phyloP scores from a whole-genome alignment of 2,888 invertebrate species.

The Amiota communis region DNA sequence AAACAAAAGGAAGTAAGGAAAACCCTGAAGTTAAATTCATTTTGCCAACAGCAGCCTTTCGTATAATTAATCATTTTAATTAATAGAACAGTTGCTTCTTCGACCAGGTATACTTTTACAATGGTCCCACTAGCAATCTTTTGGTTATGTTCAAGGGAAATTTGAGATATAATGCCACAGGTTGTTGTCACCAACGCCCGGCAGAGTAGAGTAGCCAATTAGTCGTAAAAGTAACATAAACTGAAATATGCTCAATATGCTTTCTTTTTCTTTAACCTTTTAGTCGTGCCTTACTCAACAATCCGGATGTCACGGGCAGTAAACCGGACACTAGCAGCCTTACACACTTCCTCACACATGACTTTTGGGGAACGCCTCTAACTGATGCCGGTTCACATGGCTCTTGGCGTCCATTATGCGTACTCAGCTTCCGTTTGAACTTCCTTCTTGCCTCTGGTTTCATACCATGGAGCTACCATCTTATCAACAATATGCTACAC shows the following conservation, averaged over 20 bases:
- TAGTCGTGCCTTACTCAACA: conserved; percentile 96
- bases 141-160: not conserved
- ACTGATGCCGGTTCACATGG: conserved; percentile 95
- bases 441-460: conserved; percentile 80
- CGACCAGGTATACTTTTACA: too few relatives aligned
- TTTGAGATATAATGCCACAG: conserved; percentile 51
- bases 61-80: conserved; percentile 63
- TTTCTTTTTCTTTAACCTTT: conserved; percentile 69
- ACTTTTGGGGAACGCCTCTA: conserved; percentile 98
- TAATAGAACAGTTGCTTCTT: conserved; percentile 60
- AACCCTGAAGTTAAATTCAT: conserved; percentile 27
- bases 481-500: conserved; percentile 89
- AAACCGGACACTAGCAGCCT: conserved; percentile 76
- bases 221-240: not conserved
- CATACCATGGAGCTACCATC: conserved; percentile 87
- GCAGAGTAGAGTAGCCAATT: conserved; percentile 1
- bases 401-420: conserved; percentile 94
- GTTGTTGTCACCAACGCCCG: conserved; percentile 45
- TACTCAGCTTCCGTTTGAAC: conserved; percentile 90
- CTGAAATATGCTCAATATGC: conserved; percentile 25
- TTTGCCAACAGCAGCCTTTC: conserved; percentile 32
- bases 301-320: conserved; percentile 89
- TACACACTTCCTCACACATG: conserved; percentile 87
- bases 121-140: too few relatives aligned
- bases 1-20: not conserved